phyloP scores from a whole-genome alignment of 2,113 vertebrate species.

The Galbula dea region DNA sequence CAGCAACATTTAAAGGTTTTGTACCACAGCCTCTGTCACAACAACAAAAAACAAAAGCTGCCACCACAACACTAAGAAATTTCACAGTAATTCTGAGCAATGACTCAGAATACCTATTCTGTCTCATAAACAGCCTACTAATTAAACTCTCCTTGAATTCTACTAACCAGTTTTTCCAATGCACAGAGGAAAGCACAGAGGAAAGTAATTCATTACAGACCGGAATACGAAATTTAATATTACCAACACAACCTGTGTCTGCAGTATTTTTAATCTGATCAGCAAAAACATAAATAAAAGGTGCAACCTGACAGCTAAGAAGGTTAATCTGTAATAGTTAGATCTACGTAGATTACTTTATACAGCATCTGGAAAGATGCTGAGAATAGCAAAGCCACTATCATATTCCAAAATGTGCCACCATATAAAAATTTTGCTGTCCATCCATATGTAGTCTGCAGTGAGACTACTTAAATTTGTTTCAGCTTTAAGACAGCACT shows the following conservation, averaged over 20 bases:
- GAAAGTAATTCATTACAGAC: conserved; percentile 71
- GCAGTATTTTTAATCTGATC: conserved; percentile 73
- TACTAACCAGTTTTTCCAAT: conserved; percentile 73
- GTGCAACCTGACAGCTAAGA: conserved; percentile 62
- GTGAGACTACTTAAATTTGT: background rate
- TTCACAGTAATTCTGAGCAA: conserved; percentile 56
- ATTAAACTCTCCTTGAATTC: conserved; percentile 76
- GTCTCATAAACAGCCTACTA: conserved; percentile 72
- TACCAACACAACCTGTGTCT: conserved; percentile 67
- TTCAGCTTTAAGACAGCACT: background rate
- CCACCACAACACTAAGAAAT: conserved; percentile 50
- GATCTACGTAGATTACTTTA: conserved; percentile 58
- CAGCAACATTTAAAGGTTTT: conserved; percentile 10
- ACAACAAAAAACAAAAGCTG: conserved; percentile 39
- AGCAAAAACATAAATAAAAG: conserved; percentile 68
- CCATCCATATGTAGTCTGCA: background rate
- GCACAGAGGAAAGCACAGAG: conserved; percentile 68
- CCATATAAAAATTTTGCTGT: background rate
- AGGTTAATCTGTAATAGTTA: conserved; percentile 67
- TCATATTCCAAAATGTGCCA: background rate
- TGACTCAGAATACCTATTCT: conserved; percentile 65
- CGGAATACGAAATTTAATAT: conserved; percentile 75
- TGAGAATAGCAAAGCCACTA: conserved; percentile 27
- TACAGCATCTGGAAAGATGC: conserved; percentile 63
- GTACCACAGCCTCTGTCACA: conserved; percentile 1